Evolutionary conservation across 2,888 invertebrate species (phyloP).

Genomic region (Tryphoninae sp.): DNA sequence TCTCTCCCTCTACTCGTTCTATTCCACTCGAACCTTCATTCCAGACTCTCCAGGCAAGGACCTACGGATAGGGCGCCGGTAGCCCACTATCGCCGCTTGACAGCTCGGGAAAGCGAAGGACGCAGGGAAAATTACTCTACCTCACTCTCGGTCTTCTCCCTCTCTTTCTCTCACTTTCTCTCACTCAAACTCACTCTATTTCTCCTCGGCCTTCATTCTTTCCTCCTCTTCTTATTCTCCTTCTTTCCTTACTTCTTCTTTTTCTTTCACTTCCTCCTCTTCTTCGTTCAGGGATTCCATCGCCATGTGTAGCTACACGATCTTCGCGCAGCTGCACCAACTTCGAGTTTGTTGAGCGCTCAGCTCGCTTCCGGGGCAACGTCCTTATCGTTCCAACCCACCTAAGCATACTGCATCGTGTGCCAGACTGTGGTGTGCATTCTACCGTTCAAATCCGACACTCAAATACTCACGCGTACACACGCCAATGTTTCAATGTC

Average conservation of each 20-base stretch:
- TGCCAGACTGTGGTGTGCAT: not conserved
- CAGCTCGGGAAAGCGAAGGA: conserved; percentile 49
- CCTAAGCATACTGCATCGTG: not conserved
- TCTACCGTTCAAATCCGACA: conserved; percentile 4
- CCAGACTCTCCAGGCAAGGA: conserved; percentile 24
- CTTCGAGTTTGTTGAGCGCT: conserved; percentile 47
- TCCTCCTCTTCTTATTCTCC: not conserved
- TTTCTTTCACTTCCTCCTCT: conserved; percentile 20
- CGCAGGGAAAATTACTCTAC: conserved; percentile 33
- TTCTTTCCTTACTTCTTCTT: conserved; percentile 3
- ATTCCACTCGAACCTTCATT: conserved; percentile 36
- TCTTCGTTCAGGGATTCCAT: conserved; percentile 25
- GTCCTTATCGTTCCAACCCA: conserved; percentile 44
- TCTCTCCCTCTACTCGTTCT: conserved; percentile 10
- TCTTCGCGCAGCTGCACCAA: conserved; percentile 41
- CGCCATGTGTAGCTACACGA: conserved; percentile 10
- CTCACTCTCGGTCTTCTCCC: not conserved
- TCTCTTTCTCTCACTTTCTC: not conserved
- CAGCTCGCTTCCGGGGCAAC: conserved; percentile 43
- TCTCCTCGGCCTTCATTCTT: not conserved
- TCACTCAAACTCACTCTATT: no score
- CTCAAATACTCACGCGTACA: no score
- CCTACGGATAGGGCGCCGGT: conserved; percentile 20
- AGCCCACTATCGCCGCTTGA: conserved; percentile 51
- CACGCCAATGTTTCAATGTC: no score